A percentile compares a stretch with the other conserved stretches of the same genome.
phyloP scores from a whole-genome alignment of 2,113 vertebrate genomes.

The Centropus bengalensis region DNA sequence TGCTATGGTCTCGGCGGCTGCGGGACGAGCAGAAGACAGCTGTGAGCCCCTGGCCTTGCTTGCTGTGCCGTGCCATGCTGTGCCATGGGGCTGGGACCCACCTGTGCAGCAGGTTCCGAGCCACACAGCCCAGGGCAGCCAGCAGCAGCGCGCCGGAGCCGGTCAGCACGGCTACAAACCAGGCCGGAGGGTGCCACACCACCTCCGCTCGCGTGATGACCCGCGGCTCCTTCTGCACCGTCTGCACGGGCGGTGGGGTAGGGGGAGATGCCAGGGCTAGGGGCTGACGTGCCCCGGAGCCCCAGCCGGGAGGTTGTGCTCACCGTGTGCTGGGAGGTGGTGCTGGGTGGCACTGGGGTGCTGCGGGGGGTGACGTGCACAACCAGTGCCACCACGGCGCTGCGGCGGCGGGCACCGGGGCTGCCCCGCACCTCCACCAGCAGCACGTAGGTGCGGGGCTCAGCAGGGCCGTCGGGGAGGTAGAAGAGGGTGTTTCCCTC shows the following conservation, averaged over 20 bases:
- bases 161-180: constrained; percentile 79
- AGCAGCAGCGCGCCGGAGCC: constrained; percentile 57
- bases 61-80: rapidly evolving
- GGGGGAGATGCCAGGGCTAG: rapidly evolving
- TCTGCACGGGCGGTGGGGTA: constrained; percentile 16
- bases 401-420: neutral
- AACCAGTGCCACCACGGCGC: constrained; percentile 67
- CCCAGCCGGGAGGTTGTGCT: neutral
- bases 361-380: constrained; percentile 65
- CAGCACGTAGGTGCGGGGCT: constrained; percentile 60
- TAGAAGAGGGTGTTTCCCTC: constrained; percentile 36
- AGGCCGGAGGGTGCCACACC: constrained; percentile 72
- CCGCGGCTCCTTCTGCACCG: neutral
- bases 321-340: constrained; percentile 37
- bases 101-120: constrained; percentile 30
- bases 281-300: rapidly evolving
- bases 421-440: constrained; percentile 63
- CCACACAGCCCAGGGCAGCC: constrained; percentile 41
- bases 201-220: constrained; percentile 1
- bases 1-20: neutral
- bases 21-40: neutral
- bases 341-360: constrained; percentile 24
- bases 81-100: neutral
- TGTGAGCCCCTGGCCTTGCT: neutral
- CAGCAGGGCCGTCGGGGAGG: neutral